These are phyloP conservation scores for Pteromalus puparum DNA, from an alignment of 1,140 invertebrate genomes.

Conservation along the genomic window DNA sequence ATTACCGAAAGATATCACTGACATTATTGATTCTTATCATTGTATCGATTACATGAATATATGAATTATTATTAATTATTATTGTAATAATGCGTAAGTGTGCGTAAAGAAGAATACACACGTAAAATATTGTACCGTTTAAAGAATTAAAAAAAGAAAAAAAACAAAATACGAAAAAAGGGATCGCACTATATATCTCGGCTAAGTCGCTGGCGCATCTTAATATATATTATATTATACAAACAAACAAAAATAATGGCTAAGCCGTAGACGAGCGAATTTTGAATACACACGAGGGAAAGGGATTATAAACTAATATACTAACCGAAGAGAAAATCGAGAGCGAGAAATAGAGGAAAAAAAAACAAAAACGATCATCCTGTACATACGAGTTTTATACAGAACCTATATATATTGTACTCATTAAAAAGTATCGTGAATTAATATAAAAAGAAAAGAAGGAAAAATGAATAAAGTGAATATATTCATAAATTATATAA, in stretches of 20 bases:
- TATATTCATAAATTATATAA: conserved; percentile 62
- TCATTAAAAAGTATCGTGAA: conserved; percentile 68
- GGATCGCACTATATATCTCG: conserved; percentile 29
- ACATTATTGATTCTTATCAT: conserved; percentile 54
- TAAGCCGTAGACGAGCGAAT: conserved; percentile 33
- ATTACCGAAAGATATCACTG: conserved; percentile 56
- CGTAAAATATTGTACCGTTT: conserved; percentile 55
- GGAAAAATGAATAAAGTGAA: conserved; percentile 57
- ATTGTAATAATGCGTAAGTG: conserved; percentile 49
- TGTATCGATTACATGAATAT: conserved; percentile 43
- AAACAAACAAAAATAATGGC: conserved; percentile 28
- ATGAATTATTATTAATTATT: conserved; percentile 51
- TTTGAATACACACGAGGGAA: conserved; percentile 6
- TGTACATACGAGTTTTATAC: conserved; percentile 76
- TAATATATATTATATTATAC: conserved; percentile 39
- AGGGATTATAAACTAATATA: conserved; percentile 25
- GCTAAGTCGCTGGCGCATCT: conserved; percentile 45
- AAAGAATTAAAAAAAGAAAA: conserved; percentile 23
- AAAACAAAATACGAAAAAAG: conserved; percentile 43
- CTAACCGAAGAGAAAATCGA: conserved; percentile 25
- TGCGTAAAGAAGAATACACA: conserved; percentile 12
- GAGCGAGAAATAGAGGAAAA: conserved; percentile 24
- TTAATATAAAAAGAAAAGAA: conserved; percentile 60
- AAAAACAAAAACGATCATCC: conserved; percentile 64
- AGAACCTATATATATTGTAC: conserved; percentile 72